Percentiles rank a stretch among this genome's conserved stretches.
These are phyloP conservation scores for Palythoa grandis DNA, from an alignment of 92 coral and sea anemone genomes.

Conservation along the genomic window DNA sequence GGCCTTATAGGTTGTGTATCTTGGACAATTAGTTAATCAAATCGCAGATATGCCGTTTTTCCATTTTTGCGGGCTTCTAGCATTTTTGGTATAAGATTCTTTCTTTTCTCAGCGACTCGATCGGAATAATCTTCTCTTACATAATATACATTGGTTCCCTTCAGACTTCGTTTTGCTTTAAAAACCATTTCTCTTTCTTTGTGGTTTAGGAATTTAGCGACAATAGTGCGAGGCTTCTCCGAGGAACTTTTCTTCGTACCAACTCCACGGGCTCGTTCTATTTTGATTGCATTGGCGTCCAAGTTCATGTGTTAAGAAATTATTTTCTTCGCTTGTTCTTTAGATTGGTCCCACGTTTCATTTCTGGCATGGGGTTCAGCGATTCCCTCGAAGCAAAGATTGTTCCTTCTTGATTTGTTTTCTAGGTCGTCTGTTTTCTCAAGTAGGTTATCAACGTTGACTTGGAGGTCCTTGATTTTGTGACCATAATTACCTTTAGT, in stretches of 20 bases:
- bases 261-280: neutral
- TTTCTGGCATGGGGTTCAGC: neutral
- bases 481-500: too few species aligned
- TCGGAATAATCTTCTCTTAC: constrained; percentile 61
- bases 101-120: constrained; percentile 41
- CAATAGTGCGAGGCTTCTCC: constrained; percentile 41
- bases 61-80: constrained; percentile 28
- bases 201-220: constrained; percentile 44
- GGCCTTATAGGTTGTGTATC: neutral
- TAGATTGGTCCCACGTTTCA: neutral
- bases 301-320: too few species aligned
- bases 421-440: neutral
- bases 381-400: neutral
- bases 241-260: neutral
- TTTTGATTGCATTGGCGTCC: neutral
- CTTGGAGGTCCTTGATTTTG: too few species aligned
- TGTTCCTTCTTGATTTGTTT: neutral
- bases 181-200: constrained; percentile 26
- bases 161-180: constrained; percentile 38
- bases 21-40: constrained; percentile 45
- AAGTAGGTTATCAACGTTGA: too few species aligned
- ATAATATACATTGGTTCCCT: constrained; percentile 40
- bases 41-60: constrained; percentile 43
- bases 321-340: neutral
- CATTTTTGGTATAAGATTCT: constrained; percentile 51